Percentiles rank a stretch among this genome's conserved stretches.
Conservation (phyloP, 2,797 vertebrate species). For the Stomatorhinus walkeri region DNA sequence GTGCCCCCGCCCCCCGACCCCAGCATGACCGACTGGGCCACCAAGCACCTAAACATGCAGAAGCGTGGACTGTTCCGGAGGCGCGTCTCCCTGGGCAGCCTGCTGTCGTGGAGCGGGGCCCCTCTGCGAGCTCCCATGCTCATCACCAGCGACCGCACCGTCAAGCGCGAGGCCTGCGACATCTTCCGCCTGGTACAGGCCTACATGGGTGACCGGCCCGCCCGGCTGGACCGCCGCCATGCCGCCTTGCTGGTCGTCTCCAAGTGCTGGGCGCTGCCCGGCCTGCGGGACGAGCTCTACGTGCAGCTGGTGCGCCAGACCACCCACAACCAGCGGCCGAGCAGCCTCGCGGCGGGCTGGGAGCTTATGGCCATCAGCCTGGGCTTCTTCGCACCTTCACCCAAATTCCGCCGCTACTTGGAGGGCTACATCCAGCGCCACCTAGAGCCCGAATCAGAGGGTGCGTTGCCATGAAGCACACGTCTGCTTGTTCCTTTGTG, state of each 20-base stretch:
- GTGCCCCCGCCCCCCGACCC: constrained; percentile 56
- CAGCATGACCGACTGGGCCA: constrained; percentile 84
- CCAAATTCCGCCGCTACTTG: constrained; percentile 84
- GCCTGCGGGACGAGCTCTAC: constrained; percentile 80
- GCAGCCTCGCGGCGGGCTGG: constrained; percentile 77
- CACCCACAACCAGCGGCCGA: constrained; percentile 70
- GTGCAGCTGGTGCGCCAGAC: constrained; percentile 84
- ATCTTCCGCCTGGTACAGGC: constrained; percentile 86
- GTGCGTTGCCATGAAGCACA: constrained; percentile 38
- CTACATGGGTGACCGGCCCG: constrained; percentile 85
- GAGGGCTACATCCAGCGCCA: constrained; percentile 89
- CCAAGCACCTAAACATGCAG: constrained; percentile 86
- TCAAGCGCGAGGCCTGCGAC: constrained; percentile 83
- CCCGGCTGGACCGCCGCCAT: constrained; percentile 71
- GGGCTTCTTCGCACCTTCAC: constrained; percentile 84
- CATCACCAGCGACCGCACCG: constrained; percentile 73
- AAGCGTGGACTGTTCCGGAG: constrained; percentile 83
- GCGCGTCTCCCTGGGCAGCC: constrained; percentile 79
- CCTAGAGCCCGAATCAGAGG: constrained; percentile 69
- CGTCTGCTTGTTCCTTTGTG: neutral
- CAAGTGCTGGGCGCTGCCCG: constrained; percentile 83
- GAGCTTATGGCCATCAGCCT: constrained; percentile 85
- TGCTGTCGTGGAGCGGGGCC: constrained; percentile 82
- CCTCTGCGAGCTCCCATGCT: constrained; percentile 90
- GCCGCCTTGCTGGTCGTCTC: constrained; percentile 71